phyloP scores from a whole-genome alignment of 2,113 vertebrate species.

The Clarias batrachus region DNA sequence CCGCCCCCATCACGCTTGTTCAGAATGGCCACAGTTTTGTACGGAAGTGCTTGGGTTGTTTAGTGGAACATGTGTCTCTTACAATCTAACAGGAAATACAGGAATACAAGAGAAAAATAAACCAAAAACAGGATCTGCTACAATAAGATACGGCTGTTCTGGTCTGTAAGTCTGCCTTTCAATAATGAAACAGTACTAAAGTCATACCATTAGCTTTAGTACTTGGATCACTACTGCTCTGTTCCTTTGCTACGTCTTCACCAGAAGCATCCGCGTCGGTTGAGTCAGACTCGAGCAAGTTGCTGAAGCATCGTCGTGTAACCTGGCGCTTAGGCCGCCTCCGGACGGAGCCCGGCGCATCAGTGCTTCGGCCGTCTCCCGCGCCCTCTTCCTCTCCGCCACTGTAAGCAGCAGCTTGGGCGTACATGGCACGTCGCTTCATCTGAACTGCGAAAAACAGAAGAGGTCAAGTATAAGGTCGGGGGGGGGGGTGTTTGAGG shows the following conservation, averaged over 20 bases:
- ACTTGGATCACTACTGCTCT: slow-evolving; percentile 22
- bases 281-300: slow-evolving; percentile 81
- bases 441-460: slow-evolving; percentile 60
- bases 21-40: not conserved
- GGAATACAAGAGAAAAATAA: not conserved
- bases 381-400: slow-evolving; percentile 65
- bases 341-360: slow-evolving; percentile 56
- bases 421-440: slow-evolving; percentile 42
- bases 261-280: slow-evolving; percentile 67
- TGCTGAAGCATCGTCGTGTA: slow-evolving; percentile 82
- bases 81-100: not conserved
- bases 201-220: slow-evolving; percentile 37
- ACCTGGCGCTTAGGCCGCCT: slow-evolving; percentile 81
- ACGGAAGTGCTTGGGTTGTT: not conserved
- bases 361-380: slow-evolving; percentile 45
- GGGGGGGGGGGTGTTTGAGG: not conserved
- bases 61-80: not conserved
- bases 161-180: not conserved
- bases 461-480: slow-evolving; percentile 31
- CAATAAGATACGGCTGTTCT: not conserved
- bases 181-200: not conserved
- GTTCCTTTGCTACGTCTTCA: slow-evolving; percentile 46
- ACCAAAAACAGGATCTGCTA: not conserved
- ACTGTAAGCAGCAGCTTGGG: slow-evolving; percentile 36
- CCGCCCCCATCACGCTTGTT: not conserved